phyloP scores from a whole-genome alignment of 92 coral and sea anemone genomes.

The Porites cylindrica region DNA sequence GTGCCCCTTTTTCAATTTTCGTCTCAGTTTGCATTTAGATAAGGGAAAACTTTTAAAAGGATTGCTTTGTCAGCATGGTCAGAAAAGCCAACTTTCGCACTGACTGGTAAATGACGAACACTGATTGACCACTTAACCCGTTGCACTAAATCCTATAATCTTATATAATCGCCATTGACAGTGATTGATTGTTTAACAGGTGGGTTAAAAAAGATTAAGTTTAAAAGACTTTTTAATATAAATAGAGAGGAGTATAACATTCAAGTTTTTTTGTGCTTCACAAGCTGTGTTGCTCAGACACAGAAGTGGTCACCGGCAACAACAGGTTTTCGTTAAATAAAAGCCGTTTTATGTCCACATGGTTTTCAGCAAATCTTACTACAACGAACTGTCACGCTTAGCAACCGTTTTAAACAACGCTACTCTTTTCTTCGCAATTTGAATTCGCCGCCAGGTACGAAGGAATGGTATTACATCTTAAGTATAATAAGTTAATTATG shows the following conservation, averaged over 20 bases:
- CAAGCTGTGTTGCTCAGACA: constrained; percentile 24
- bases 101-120: too few species aligned
- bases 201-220: not conserved
- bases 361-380: not conserved
- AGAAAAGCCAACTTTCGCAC: not conserved
- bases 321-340: not conserved
- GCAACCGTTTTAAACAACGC: constrained; percentile 1
- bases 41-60: not conserved
- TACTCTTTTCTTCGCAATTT: not conserved
- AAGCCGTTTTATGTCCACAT: not conserved
- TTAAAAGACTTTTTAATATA: not conserved
- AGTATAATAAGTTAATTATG: not conserved
- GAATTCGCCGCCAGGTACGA: not conserved
- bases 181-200: not conserved
- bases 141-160: too few species aligned
- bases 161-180: too few species aligned
- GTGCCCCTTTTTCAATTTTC: too few species aligned
- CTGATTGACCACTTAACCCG: too few species aligned
- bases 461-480: not conserved
- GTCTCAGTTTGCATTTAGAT: too few species aligned
- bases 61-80: not conserved
- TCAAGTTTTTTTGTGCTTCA: not conserved
- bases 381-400: constrained; percentile 16
- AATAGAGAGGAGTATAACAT: not conserved
- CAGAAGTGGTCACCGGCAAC: constrained; percentile 24